Conservation (phyloP, 2,113 vertebrate species). For the Erythrocercus mccallii region DNA sequence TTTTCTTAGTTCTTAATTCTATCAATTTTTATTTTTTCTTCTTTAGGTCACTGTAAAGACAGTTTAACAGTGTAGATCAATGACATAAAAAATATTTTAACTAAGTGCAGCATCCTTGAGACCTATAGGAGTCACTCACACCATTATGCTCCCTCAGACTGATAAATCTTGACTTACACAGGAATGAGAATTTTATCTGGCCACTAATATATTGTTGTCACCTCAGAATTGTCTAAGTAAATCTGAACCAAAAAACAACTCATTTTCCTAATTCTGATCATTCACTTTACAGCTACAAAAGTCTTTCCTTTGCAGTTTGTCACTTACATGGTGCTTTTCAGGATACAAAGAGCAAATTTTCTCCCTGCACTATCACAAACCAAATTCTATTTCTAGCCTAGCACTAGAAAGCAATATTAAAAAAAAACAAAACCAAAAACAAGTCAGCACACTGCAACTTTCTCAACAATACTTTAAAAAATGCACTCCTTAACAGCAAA, state of each 20-base stretch:
- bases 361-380: not conserved
- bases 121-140: not conserved
- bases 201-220: not conserved
- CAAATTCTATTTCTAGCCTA: not conserved
- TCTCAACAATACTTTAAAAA: not conserved
- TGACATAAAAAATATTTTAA: not conserved
- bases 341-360: not conserved
- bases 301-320: not conserved
- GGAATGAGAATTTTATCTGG: not conserved
- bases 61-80: not conserved
- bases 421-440: not conserved
- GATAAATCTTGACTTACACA: not conserved
- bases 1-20: not conserved
- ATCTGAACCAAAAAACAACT: not conserved
- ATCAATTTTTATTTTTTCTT: not conserved
- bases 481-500: not conserved
- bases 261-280: not conserved
- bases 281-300: not conserved
- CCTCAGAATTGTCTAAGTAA: not conserved
- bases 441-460: not conserved
- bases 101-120: not conserved
- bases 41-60: not conserved
- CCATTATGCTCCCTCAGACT: not conserved
- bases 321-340: not conserved
- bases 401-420: not conserved